phyloP scores from a whole-genome alignment of 2,113 vertebrate genomes.

The Boleophthalmus pectinirostris region DNA sequence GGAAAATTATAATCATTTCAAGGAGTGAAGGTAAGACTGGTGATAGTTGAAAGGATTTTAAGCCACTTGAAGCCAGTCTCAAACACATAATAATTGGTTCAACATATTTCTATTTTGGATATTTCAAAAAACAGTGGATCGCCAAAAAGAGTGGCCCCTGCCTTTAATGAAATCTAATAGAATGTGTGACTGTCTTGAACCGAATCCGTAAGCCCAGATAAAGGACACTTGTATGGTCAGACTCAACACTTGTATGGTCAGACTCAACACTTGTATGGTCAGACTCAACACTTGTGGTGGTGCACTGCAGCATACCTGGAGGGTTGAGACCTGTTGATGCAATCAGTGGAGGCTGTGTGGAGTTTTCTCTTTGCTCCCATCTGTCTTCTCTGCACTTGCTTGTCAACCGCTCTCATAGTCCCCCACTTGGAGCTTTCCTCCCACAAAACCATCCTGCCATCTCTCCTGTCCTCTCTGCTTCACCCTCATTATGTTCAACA shows the following conservation, averaged over 20 bases:
- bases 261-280: conserved; percentile 39
- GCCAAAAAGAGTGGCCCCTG: too few species aligned
- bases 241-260: conserved; percentile 41
- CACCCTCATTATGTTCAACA: conserved; percentile 30
- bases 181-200: too few species aligned
- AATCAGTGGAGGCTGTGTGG: conserved; percentile 55
- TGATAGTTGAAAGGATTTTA: too few species aligned
- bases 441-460: conserved; percentile 40
- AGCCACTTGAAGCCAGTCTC: too few species aligned
- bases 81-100: too few species aligned
- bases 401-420: conserved; percentile 50
- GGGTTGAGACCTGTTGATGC: conserved; percentile 66
- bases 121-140: too few species aligned
- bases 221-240: conserved; percentile 33
- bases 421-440: conserved; percentile 56
- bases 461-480: conserved; percentile 6
- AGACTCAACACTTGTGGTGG: conserved; percentile 44
- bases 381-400: conserved; percentile 53
- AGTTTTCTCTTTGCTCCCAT: conserved; percentile 56
- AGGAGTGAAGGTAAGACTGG: too few species aligned
- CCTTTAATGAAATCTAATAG: too few species aligned
- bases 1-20: too few species aligned
- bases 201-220: too few species aligned
- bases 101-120: too few species aligned
- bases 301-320: conserved; percentile 66